Conservation (phyloP, 2,113 vertebrate genomes). For the Melanostigma gelatinosum region DNA sequence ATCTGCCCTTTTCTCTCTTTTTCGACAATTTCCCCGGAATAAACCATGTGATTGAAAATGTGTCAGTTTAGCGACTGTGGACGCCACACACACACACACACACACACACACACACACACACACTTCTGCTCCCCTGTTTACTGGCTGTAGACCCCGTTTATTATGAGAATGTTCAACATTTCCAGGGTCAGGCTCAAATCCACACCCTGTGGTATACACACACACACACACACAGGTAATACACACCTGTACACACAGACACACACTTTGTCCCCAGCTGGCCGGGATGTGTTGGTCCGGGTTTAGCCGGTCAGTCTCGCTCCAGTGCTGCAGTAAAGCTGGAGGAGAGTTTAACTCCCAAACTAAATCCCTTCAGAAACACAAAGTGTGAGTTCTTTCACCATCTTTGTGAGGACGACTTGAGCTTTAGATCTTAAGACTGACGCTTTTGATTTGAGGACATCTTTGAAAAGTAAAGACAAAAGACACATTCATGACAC, state of each 20-base stretch:
- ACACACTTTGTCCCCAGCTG: slow-evolving; percentile 21
- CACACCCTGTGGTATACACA: neutral
- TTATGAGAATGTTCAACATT: slow-evolving; percentile 52
- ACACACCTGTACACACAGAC: slow-evolving; percentile 12
- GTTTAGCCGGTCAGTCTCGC: slow-evolving; percentile 39
- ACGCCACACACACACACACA: slow-evolving; percentile 29
- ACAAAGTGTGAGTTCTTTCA: slow-evolving; percentile 4
- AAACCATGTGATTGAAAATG: slow-evolving; percentile 74
- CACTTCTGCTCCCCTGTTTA: slow-evolving; percentile 19
- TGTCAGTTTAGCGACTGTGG: slow-evolving; percentile 55
- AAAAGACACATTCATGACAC: neutral
- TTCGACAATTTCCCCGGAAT: slow-evolving; percentile 65
- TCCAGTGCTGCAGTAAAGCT: slow-evolving; percentile 45
- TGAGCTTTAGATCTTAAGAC: no score
- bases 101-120: slow-evolving; percentile 40
- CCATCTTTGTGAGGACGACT: neutral
- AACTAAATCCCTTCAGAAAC: slow-evolving; percentile 28
- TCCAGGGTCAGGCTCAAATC: slow-evolving; percentile 44
- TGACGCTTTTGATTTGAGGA: no score
- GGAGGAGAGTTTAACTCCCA: slow-evolving; percentile 12
- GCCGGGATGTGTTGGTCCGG: slow-evolving; percentile 31
- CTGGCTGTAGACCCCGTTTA: slow-evolving; percentile 30
- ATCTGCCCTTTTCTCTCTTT: slow-evolving; percentile 61
- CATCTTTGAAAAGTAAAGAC: neutral
- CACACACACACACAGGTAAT: neutral